Conservation (phyloP, 2,888 invertebrate species). For the Phasia obesa region DNA sequence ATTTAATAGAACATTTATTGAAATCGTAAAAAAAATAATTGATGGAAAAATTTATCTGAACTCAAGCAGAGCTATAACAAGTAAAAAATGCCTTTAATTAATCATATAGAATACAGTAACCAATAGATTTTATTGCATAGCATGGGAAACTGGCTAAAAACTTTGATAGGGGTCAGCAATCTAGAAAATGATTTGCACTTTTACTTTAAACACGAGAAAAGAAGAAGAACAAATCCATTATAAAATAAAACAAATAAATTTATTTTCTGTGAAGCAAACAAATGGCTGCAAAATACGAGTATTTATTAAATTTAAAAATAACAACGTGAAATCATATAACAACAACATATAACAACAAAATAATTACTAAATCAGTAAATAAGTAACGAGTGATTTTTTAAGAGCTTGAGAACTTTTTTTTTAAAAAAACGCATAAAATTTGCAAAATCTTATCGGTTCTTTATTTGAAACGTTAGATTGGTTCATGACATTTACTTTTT, state of each 20-base stretch:
- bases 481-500: too few species aligned
- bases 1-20: too few species aligned
- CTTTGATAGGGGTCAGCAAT: neutral
- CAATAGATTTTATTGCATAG: neutral
- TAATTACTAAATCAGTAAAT: slow-evolving; percentile 9
- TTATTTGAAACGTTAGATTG: too few species aligned
- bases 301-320: neutral
- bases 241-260: neutral
- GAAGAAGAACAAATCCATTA: neutral
- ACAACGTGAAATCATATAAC: too few species aligned
- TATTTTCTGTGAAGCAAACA: neutral
- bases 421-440: too few species aligned
- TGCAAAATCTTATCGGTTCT: too few species aligned
- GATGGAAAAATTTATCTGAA: too few species aligned
- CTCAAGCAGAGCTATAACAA: too few species aligned
- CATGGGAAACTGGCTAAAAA: neutral
- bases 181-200: slow-evolving; percentile 24
- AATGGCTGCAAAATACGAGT: neutral
- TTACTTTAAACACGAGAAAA: neutral
- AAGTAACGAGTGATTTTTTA: too few species aligned
- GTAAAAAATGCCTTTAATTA: too few species aligned
- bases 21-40: too few species aligned
- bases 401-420: too few species aligned
- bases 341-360: neutral
- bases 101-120: neutral